phyloP scores from a whole-genome alignment of 1,140 invertebrate species.

The Drosophila prosaltans region DNA sequence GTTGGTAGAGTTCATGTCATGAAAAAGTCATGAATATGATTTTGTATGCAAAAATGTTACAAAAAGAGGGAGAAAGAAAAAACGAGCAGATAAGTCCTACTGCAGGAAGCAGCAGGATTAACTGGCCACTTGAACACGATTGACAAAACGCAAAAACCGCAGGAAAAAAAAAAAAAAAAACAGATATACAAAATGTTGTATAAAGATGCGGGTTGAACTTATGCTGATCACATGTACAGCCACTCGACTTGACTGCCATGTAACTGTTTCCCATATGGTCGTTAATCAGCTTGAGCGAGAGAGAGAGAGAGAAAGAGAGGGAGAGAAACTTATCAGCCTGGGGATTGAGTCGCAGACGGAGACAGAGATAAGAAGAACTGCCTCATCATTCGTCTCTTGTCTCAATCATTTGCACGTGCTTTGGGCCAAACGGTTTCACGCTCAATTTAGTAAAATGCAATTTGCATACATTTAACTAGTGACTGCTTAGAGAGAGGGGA shows the following conservation, averaged over 20 bases:
- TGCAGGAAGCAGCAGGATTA: slow-evolving; percentile 68
- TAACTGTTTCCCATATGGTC: slow-evolving; percentile 25
- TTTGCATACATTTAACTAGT: slow-evolving; percentile 67
- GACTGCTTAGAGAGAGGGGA: slow-evolving; percentile 8
- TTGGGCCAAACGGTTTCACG: slow-evolving; percentile 55
- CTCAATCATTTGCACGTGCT: slow-evolving; percentile 75
- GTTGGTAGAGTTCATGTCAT: slow-evolving; percentile 51
- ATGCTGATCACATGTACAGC: slow-evolving; percentile 12
- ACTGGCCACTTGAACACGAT: slow-evolving; percentile 76
- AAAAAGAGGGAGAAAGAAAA: background rate
- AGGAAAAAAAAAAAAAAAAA: too few species aligned
- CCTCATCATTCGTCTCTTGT: slow-evolving; percentile 8
- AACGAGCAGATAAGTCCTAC: background rate
- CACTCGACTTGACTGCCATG: slow-evolving; percentile 2
- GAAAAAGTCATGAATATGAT: slow-evolving; percentile 62
- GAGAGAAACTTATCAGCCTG: slow-evolving; percentile 21
- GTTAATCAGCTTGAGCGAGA: slow-evolving; percentile 20
- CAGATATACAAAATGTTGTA: background rate
- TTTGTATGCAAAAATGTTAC: slow-evolving; percentile 40
- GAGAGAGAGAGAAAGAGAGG: background rate
- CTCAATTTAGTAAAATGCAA: slow-evolving; percentile 66
- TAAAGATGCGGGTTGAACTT: slow-evolving; percentile 9
- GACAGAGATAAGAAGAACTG: slow-evolving; percentile 11
- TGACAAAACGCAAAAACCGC: slow-evolving; percentile 12
- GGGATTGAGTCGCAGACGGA: background rate